A percentile compares a stretch with the other conserved stretches of the same genome.
phyloP scores from a whole-genome alignment of 2,113 vertebrate genomes.

The Corythornis madagascariensis region DNA sequence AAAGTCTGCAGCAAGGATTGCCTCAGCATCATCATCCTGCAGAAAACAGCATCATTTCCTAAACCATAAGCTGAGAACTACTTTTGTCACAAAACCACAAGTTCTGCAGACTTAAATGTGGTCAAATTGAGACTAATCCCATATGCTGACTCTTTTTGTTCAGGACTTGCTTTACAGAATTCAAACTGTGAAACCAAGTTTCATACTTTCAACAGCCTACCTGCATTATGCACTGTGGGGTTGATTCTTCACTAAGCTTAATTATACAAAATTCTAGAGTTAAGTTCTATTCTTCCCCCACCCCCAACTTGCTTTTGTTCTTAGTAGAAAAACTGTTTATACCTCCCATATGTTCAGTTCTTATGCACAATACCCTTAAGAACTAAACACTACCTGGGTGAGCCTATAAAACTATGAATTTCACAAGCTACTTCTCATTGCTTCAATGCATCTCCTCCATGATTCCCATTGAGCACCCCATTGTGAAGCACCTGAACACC shows the following conservation, averaged over 20 bases:
- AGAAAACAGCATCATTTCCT: neutral
- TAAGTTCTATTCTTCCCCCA: neutral
- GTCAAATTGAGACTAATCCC: neutral
- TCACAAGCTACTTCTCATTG: neutral
- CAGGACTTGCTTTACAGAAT: neutral
- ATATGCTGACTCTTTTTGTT: neutral
- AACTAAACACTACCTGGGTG: neutral
- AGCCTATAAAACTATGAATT: neutral
- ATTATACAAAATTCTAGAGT: neutral
- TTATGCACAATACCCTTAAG: neutral
- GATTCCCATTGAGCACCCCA: neutral
- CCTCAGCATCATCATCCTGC: slow-evolving; percentile 96
- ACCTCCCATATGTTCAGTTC: neutral
- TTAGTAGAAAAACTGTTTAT: neutral
- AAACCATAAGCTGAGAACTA: neutral
- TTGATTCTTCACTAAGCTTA: neutral
- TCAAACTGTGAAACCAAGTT: neutral
- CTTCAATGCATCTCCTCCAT: neutral
- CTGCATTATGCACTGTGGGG: neutral
- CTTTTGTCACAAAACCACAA: neutral
- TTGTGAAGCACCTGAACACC: neutral
- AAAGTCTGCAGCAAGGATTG: slow-evolving; percentile 94
- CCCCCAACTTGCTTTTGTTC: neutral
- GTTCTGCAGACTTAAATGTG: neutral
- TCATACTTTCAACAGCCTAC: neutral